Conservation (phyloP, 1,140 invertebrate genomes). For the Drosophila hydei region DNA sequence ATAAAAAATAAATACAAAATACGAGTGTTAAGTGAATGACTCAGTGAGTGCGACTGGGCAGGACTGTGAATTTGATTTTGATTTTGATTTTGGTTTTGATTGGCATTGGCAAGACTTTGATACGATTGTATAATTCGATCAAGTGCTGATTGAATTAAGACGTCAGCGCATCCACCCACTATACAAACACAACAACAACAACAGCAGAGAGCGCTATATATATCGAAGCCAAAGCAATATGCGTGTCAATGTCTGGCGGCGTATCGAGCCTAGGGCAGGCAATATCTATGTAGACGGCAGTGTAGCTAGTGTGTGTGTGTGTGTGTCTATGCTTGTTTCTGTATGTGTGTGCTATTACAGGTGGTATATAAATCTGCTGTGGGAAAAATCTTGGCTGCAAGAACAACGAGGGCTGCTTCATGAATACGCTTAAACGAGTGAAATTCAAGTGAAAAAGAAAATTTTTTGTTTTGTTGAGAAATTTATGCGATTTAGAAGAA, state of each 20-base stretch:
- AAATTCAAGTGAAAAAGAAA: not conserved
- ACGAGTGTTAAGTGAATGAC: conserved; percentile 26
- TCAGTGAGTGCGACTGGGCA: conserved; percentile 22
- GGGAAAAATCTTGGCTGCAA: conserved; percentile 57
- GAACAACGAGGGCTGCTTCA: conserved; percentile 26
- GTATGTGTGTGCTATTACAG: conserved; percentile 61
- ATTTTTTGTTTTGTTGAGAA: too few relatives aligned
- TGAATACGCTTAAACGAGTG: not conserved
- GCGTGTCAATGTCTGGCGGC: conserved; percentile 78
- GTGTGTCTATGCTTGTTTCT: conserved; percentile 31
- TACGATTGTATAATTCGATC: conserved; percentile 78
- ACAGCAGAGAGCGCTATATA: conserved; percentile 9
- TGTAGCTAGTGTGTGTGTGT: conserved; percentile 27
- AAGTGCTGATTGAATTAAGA: conserved; percentile 81
- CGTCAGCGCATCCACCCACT: conserved; percentile 68
- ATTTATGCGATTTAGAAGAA: too few relatives aligned
- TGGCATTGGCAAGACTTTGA: conserved; percentile 65
- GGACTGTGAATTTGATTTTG: conserved; percentile 25
- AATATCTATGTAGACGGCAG: conserved; percentile 11
- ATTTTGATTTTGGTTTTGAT: conserved; percentile 65
- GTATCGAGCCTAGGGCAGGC: conserved; percentile 63
- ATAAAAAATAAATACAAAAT: conserved; percentile 13
- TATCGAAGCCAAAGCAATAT: conserved; percentile 48
- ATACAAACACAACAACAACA: conserved; percentile 20
- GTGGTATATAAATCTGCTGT: conserved; percentile 78